These are phyloP conservation scores for Stictonetta naevosa DNA, from an alignment of 2,113 vertebrate species.

Conservation along the genomic window DNA sequence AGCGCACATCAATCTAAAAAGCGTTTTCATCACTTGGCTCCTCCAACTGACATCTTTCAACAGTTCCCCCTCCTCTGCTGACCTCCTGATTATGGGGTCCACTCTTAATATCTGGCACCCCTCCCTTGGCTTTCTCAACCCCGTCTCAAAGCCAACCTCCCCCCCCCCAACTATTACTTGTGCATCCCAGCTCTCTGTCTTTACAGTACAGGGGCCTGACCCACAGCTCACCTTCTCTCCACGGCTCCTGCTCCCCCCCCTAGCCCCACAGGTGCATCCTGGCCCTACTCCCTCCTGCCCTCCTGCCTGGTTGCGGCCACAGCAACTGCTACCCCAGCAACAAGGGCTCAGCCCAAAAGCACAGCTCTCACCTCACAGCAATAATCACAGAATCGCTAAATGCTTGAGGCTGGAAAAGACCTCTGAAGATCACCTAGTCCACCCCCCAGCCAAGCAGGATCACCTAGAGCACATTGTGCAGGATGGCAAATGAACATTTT, in stretches of 20 bases:
- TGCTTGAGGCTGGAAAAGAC: too few relatives aligned
- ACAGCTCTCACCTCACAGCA: neutral
- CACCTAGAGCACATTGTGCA: too few relatives aligned
- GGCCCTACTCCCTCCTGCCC: neutral
- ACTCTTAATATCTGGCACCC: neutral
- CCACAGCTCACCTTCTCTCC: neutral
- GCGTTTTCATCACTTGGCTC: neutral
- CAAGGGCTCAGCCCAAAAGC: fast-evolving
- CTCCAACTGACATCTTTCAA: neutral
- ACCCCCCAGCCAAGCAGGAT: too few relatives aligned
- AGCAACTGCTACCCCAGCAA: neutral
- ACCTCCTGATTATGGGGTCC: neutral
- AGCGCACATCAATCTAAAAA: neutral
- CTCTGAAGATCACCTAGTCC: too few relatives aligned
- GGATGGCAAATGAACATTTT: neutral
- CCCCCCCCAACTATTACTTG: neutral
- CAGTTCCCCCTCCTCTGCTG: neutral
- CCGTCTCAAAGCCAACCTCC: neutral
- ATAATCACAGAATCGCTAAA: too few relatives aligned
- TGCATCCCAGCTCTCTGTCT: neutral
- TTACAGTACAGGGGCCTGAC: neutral
- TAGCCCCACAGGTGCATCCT: neutral
- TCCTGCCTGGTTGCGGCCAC: neutral
- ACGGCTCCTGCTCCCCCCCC: too few relatives aligned
- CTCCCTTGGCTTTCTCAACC: neutral